These are phyloP conservation scores for Drosophila antonietae DNA, from an alignment of 2,888 invertebrate genomes.

Conservation along the genomic window DNA sequence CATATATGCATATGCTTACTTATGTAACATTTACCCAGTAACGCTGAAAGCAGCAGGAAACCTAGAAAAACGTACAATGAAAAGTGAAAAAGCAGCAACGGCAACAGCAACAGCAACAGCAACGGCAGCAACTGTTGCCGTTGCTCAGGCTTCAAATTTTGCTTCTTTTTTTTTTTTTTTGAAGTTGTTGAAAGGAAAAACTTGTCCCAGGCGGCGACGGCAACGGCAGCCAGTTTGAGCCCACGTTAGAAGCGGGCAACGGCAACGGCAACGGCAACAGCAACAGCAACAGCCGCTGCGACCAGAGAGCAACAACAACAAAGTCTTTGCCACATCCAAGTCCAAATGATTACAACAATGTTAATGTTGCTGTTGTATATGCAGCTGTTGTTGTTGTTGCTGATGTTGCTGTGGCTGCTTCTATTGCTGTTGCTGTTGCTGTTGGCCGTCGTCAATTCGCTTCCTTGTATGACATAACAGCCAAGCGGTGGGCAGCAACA, in stretches of 20 bases:
- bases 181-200: conserved; percentile 69
- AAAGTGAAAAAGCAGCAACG: conserved; percentile 44
- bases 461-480: conserved; percentile 82
- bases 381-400: conserved; percentile 24
- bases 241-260: conserved; percentile 57
- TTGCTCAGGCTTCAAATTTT: conserved; percentile 34
- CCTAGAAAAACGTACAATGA: conserved; percentile 73
- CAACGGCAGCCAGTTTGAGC: conserved; percentile 51
- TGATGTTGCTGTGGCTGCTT: conserved; percentile 1
- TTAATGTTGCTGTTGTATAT: conserved; percentile 45
- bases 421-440: conserved; percentile 15
- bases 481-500: conserved; percentile 51
- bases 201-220: conserved; percentile 58
- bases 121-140: conserved; percentile 32
- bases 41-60: conserved; percentile 79
- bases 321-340: conserved; percentile 53
- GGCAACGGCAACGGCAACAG: conserved; percentile 19
- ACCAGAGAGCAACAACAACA: conserved; percentile 20
- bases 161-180: neutral
- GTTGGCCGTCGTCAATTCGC: conserved; percentile 64
- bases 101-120: neutral
- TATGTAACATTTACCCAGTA: conserved; percentile 83
- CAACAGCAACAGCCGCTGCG: conserved; percentile 28
- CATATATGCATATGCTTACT: conserved; percentile 21
- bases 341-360: conserved; percentile 63